A percentile compares a stretch with the other conserved stretches of the same genome.
phyloP scores from a whole-genome alignment of 2,888 invertebrate species.

The Holacanthella duospinosa region DNA sequence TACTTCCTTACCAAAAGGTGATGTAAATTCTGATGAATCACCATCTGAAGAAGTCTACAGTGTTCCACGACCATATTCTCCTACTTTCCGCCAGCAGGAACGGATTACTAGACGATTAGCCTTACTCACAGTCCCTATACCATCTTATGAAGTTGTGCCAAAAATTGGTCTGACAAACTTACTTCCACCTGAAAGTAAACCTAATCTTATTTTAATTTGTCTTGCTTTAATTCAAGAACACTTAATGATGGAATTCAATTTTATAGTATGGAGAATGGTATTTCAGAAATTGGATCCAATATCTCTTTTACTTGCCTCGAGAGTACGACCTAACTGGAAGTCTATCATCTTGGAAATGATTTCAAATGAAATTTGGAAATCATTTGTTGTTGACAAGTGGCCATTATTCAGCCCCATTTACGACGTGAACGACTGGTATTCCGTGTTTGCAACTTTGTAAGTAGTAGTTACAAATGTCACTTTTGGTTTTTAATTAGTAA shows the following conservation, averaged over 20 bases:
- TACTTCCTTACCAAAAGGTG: too few relatives aligned
- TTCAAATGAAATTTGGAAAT: conserved; percentile 67
- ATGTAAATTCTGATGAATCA: neutral
- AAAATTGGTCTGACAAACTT: neutral
- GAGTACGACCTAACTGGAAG: conserved; percentile 76
- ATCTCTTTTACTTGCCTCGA: conserved; percentile 76
- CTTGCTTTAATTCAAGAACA: neutral
- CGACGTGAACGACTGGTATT: conserved; percentile 45
- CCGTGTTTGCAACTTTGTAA: conserved; percentile 49
- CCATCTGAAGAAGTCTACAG: neutral
- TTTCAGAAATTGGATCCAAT: conserved; percentile 85
- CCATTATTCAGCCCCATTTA: conserved; percentile 70
- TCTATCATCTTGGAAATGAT: conserved; percentile 67
- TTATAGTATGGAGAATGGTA: conserved; percentile 66
- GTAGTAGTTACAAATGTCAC: conserved; percentile 19
- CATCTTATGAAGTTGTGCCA: neutral
- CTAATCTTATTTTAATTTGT: neutral
- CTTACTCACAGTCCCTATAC: neutral
- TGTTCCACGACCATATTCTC: neutral
- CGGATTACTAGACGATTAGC: neutral
- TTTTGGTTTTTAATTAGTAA: conserved; percentile 7
- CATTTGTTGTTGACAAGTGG: conserved; percentile 67
- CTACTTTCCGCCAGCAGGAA: neutral
- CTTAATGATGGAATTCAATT: too few relatives aligned
- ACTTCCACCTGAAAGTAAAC: conserved; percentile 1